Conservation (phyloP, 2,888 invertebrate genomes). For the Willowsia nigromaculata region DNA sequence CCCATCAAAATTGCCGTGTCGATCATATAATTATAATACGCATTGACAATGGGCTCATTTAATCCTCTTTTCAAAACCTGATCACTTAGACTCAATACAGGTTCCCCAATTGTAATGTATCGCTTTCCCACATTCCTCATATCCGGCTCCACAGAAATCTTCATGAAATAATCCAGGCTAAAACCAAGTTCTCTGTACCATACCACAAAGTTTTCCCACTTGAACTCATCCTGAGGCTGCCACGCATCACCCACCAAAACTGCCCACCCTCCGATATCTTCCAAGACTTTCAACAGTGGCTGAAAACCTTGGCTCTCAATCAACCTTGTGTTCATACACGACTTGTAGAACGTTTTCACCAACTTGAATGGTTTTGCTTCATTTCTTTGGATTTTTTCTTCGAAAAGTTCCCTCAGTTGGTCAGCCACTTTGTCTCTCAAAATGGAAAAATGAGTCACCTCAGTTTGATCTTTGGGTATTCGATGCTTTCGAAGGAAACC, state of each 20-base stretch:
- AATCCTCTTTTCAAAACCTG: constrained; percentile 91
- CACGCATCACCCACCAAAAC: constrained; percentile 79
- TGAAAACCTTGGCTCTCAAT: constrained; percentile 80
- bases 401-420: constrained; percentile 86
- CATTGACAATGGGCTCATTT: constrained; percentile 89
- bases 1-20: constrained; percentile 92
- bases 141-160: constrained; percentile 93
- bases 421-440: constrained; percentile 87
- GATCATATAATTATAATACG: constrained; percentile 87
- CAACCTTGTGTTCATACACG: constrained; percentile 91
- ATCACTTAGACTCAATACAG: constrained; percentile 87
- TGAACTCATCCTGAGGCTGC: constrained; percentile 82
- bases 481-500: constrained; percentile 86
- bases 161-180: constrained; percentile 92
- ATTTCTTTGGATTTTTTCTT: constrained; percentile 81
- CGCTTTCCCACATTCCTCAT: constrained; percentile 91
- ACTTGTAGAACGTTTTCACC: constrained; percentile 89
- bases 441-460: constrained; percentile 86
- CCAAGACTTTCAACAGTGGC: constrained; percentile 80
- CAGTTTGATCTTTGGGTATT: constrained; percentile 90
- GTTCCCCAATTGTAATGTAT: constrained; percentile 93
- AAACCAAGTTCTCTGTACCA: constrained; percentile 89
- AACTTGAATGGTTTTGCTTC: constrained; percentile 83
- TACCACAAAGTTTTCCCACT: constrained; percentile 91
- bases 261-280: constrained; percentile 82